Base-by-base conservation (phyloP, 2,797 vertebrate genomes). In the Poeciliopsis presidionis region DNA sequence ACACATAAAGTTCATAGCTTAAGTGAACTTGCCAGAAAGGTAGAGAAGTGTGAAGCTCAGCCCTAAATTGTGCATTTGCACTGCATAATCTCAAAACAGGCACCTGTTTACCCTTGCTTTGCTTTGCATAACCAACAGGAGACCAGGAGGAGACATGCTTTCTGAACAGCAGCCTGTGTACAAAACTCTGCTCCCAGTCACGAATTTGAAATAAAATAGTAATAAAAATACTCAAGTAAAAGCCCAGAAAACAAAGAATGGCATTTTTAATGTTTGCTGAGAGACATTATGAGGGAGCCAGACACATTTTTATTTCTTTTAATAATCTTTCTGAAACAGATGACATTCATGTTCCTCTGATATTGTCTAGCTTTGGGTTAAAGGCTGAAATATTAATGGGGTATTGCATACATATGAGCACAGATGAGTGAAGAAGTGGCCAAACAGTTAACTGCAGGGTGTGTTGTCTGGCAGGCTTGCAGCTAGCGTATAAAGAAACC, bases 321-420 rank as follows among this genome's bases (percentile, higher is more conserved):
- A 89, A 90, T 92, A 93, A 93, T 93, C 91, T 92, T 85, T 83
- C 84, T 81, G 75, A 93, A 94, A 93, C 93, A 93, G 92, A 92
- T 88, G 88, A 91, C 89, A 85, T 91, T 90, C 76, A 73, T 89
- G 88, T 89, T 91, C 73, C 84, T 74, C 82, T 86, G 92, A 90
- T 89, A 90, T 83, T 71, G 82, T 89, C 86, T 87, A 67, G 87
- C 89, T 89, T 70, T 86, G 87, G 91, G 90, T 92, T 89, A 86
- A 82, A 90, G 78, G 77, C 87, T 89, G 82, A 90, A 93, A 92
- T 91, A 92, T 92, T 91, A 82, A 91, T 89, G 81, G 73, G 63
- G 51, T 83, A 80, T 73, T 86, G 85, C 88, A 89, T 88, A 87
- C 81, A 89, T 88, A 84, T 89, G 90, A 90, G 84, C 57, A 81